Evolutionary conservation across 2,888 invertebrate species (phyloP).

Genomic region (Callinectes sapidus): DNA sequence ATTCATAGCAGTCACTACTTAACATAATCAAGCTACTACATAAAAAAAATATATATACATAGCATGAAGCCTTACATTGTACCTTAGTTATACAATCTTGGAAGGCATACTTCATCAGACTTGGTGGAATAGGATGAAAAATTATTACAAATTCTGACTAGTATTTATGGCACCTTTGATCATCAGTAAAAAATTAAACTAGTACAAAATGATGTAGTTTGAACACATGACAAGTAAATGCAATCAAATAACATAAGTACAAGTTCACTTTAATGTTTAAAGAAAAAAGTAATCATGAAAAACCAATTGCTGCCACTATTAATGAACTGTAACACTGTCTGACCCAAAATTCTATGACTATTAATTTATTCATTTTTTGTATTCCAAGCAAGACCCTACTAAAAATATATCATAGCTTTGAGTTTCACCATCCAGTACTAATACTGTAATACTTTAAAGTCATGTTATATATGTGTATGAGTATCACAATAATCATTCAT

Average conservation of each 20-base stretch:
- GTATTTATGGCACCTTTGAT: conserved; percentile 67
- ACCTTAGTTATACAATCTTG: conserved; percentile 64
- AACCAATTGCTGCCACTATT: conserved; percentile 14
- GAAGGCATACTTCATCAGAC: conserved; percentile 63
- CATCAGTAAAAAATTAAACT: conserved; percentile 49
- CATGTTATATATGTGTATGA: background rate
- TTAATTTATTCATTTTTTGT: background rate
- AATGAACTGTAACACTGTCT: background rate
- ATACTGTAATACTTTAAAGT: conserved; percentile 1
- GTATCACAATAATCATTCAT: conserved; percentile 28
- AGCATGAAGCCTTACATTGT: conserved; percentile 42
- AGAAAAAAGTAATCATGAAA: background rate
- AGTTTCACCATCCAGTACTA: conserved; percentile 18
- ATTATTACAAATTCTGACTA: conserved; percentile 63
- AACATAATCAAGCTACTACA: conserved; percentile 12
- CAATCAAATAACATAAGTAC: conserved; percentile 21
- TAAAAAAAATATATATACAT: conserved; percentile 52
- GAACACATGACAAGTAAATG: conserved; percentile 8
- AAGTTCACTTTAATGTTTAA: background rate
- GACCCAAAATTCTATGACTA: background rate
- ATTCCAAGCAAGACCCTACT: conserved; percentile 18
- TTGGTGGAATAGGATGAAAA: conserved; percentile 43
- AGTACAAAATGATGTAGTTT: conserved; percentile 15
- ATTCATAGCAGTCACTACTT: conserved; percentile 14
- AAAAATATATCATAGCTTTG: background rate